Conservation (phyloP, 2,888 invertebrate species). For the Pheosia gnoma region DNA sequence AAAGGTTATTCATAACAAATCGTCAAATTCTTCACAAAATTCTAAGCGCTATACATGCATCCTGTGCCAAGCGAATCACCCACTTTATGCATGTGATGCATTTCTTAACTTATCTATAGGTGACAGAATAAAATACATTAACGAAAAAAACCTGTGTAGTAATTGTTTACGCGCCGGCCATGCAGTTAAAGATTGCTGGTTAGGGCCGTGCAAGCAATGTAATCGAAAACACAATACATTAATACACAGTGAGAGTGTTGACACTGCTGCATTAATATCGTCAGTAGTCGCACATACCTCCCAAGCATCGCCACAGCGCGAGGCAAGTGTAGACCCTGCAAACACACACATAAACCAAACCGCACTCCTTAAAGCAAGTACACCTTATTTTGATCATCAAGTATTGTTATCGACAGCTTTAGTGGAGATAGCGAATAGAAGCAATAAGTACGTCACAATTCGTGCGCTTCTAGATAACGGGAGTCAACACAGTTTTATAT, state of each 20-base stretch:
- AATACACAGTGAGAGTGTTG: constrained; percentile 13
- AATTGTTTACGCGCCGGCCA: constrained; percentile 30
- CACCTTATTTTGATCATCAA: constrained; percentile 11
- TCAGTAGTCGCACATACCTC: not conserved
- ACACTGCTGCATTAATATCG: not conserved
- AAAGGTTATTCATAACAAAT: no score
- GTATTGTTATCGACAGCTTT: constrained; percentile 33
- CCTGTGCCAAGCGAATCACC: constrained; percentile 22
- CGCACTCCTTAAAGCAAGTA: not conserved
- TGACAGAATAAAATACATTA: constrained; percentile 19
- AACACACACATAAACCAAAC: constrained; percentile 8
- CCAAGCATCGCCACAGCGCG: constrained; percentile 1
- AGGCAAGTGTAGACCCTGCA: not conserved
- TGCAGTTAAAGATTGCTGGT: constrained; percentile 13
- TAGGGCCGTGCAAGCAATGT: constrained; percentile 22
- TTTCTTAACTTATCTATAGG: constrained; percentile 18
- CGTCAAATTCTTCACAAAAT: not conserved
- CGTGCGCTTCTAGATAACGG: constrained; percentile 30
- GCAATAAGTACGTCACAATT: constrained; percentile 18
- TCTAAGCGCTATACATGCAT: constrained; percentile 13
- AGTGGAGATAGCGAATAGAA: constrained; percentile 18
- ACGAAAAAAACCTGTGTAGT: constrained; percentile 22
- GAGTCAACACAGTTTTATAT: constrained; percentile 26
- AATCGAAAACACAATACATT: constrained; percentile 19
- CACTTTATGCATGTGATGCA: constrained; percentile 21